These are phyloP conservation scores for Siniperca chuatsi DNA, from an alignment of 2,113 vertebrate species.

Conservation along the genomic window DNA sequence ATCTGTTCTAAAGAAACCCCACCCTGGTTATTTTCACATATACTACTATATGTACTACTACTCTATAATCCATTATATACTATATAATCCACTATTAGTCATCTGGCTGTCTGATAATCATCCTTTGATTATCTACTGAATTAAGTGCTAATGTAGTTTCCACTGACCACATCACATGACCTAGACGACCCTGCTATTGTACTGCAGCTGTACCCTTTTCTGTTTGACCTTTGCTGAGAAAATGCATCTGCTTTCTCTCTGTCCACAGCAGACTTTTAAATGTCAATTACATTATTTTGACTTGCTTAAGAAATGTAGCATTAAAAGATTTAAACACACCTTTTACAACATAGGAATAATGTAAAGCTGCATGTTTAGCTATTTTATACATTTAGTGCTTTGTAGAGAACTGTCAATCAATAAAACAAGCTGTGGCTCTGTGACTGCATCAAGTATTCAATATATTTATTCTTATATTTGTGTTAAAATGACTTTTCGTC, in stretches of 20 bases:
- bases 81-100: not conserved
- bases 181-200: not conserved
- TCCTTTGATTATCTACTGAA: constrained; percentile 1
- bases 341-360: not conserved
- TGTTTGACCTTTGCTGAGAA: constrained; percentile 44
- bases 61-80: not conserved
- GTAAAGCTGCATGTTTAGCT: not conserved
- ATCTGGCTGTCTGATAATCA: not conserved
- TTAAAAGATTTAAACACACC: not conserved
- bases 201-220: constrained; percentile 35
- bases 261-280: constrained; percentile 20
- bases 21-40: not conserved
- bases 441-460: not conserved
- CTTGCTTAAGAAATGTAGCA: not conserved
- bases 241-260: constrained; percentile 5
- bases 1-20: not conserved
- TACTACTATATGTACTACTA: not conserved
- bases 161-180: constrained; percentile 10
- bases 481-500: constrained; percentile 2
- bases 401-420: not conserved
- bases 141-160: constrained; percentile 17
- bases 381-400: not conserved
- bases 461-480: not conserved
- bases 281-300: constrained; percentile 4
- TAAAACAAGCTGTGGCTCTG: not conserved